These are phyloP conservation scores for Galerucella nymphaeae DNA, from an alignment of 2,888 invertebrate genomes.

Conservation along the genomic window DNA sequence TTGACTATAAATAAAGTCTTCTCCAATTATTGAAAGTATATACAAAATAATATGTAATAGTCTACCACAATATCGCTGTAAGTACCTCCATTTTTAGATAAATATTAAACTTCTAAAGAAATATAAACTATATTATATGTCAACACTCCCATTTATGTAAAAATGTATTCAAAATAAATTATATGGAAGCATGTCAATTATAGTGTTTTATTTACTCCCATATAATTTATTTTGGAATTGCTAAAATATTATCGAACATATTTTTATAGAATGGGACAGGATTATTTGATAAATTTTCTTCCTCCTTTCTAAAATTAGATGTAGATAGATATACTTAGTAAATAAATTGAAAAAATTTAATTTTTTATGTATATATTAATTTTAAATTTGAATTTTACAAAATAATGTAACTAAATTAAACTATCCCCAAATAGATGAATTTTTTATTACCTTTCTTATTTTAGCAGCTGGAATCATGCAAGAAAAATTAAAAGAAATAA, in stretches of 20 bases:
- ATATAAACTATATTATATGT: constrained; percentile 34
- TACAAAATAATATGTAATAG: constrained; percentile 5
- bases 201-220: constrained; percentile 31
- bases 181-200: constrained; percentile 40
- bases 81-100: constrained; percentile 24
- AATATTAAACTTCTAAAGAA: constrained; percentile 26
- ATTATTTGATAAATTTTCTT: not conserved
- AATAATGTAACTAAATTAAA: not conserved
- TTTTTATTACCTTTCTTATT: not conserved
- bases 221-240: constrained; percentile 30
- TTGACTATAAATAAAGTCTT: constrained; percentile 5
- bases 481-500: not conserved
- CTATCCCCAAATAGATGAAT: not conserved
- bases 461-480: not conserved
- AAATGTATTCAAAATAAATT: constrained; percentile 49
- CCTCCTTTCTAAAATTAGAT: not conserved
- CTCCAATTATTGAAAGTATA: constrained; percentile 2
- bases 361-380: constrained; percentile 8
- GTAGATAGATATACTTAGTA: not conserved
- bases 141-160: constrained; percentile 36
- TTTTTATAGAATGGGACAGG: too few species aligned
- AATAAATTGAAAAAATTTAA: not conserved
- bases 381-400: not conserved
- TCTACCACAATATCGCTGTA: constrained; percentile 20
- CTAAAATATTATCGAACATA: too few species aligned